phyloP scores from a whole-genome alignment of 1,140 invertebrate species.

The Brachionus plicatilis region DNA sequence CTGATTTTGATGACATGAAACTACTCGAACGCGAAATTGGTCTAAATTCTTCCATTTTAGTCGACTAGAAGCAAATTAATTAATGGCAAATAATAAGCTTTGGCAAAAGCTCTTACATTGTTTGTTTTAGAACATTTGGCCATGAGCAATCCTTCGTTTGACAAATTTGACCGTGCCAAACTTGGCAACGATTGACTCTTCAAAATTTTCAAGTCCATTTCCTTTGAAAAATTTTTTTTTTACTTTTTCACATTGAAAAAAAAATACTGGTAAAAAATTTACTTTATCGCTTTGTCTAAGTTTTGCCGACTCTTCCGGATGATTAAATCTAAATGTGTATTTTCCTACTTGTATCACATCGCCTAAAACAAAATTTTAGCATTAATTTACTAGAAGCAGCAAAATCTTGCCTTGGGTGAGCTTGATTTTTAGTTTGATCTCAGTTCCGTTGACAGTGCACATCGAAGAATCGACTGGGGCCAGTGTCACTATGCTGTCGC shows the following conservation, averaged over 20 bases:
- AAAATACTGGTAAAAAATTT: neutral
- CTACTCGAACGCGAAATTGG: conserved; percentile 30
- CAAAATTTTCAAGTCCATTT: conserved; percentile 19
- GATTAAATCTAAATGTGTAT: conserved; percentile 87
- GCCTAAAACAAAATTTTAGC: conserved; percentile 54
- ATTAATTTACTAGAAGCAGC: neutral
- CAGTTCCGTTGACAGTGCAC: neutral
- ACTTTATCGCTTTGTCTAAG: conserved; percentile 57
- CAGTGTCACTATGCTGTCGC: neutral
- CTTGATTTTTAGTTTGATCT: neutral
- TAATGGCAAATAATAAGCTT: neutral
- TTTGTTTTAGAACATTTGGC: conserved; percentile 22
- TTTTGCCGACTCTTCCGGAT: conserved; percentile 80
- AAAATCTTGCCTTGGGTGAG: neutral
- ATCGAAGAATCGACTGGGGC: neutral
- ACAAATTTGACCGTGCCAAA: neutral
- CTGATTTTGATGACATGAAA: conserved; percentile 24
- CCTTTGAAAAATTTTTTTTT: neutral
- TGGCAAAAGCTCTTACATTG: conserved; percentile 27
- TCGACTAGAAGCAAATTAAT: conserved; percentile 18
- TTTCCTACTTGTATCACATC: conserved; percentile 77
- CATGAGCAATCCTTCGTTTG: conserved; percentile 25
- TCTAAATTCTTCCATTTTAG: conserved; percentile 24
- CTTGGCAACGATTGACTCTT: conserved; percentile 39
- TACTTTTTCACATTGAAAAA: neutral